Evolutionary conservation across 2,797 vertebrate genomes (phyloP).

Genomic region (Strix occidentalis): DNA sequence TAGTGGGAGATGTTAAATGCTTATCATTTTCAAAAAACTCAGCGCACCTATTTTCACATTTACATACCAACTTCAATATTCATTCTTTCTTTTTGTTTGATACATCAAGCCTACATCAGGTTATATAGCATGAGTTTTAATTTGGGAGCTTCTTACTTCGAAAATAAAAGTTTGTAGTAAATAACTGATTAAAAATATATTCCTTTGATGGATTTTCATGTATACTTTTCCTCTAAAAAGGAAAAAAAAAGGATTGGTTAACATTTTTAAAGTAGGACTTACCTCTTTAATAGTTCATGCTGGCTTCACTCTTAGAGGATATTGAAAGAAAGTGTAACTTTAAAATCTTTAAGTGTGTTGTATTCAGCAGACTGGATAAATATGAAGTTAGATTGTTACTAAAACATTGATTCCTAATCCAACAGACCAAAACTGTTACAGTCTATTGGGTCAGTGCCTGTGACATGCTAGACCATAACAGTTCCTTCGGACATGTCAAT

Average conservation of each 20-base stretch:
- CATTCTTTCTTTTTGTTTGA: not conserved
- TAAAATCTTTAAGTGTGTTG: not conserved
- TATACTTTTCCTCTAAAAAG: not conserved
- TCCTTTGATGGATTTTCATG: not conserved
- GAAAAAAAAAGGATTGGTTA: not conserved
- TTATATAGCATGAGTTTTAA: not conserved
- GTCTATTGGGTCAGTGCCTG: conserved; percentile 43
- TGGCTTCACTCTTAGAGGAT: not conserved
- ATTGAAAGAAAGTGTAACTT: conserved; percentile 2
- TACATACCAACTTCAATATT: not conserved
- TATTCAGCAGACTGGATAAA: conserved; percentile 56
- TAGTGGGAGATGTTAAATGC: not conserved
- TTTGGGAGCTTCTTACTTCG: not conserved
- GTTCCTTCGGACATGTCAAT: conserved; percentile 64
- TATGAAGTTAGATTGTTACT: conserved; percentile 49
- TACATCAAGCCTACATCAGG: not conserved
- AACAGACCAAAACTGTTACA: conserved; percentile 58
- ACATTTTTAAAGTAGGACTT: conserved; percentile 11
- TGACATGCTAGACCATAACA: conserved; percentile 50
- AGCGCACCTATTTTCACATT: not conserved
- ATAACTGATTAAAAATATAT: not conserved
- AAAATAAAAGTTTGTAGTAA: not conserved
- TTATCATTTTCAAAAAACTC: not conserved
- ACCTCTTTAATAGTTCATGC: not conserved
- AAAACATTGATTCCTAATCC: conserved; percentile 59